Percentiles rank a stretch among this genome's conserved stretches.
phyloP scores from a whole-genome alignment of 2,888 invertebrate species.

The Scaptomyza parva region DNA sequence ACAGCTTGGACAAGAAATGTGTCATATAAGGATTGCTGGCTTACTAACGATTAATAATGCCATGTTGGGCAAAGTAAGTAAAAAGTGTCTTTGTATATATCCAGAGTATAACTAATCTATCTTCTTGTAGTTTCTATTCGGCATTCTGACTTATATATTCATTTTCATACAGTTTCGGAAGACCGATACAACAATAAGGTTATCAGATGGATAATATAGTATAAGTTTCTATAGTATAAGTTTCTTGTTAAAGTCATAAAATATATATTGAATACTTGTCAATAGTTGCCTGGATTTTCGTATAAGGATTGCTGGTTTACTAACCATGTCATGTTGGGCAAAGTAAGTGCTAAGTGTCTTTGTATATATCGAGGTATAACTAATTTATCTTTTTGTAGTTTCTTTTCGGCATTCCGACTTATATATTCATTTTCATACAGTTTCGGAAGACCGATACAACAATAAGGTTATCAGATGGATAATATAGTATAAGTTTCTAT shows the following conservation, averaged over 20 bases:
- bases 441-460: constrained; percentile 50
- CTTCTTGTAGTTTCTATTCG: constrained; percentile 11
- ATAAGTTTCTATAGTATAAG: too few relatives aligned
- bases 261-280: too few relatives aligned
- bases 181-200: constrained; percentile 17
- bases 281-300: too few relatives aligned
- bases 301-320: constrained; percentile 55
- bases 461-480: not conserved
- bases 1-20: constrained; percentile 61
- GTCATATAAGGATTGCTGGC: constrained; percentile 51
- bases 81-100: not conserved
- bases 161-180: constrained; percentile 56
- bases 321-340: constrained; percentile 51
- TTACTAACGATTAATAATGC: constrained; percentile 54
- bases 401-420: constrained; percentile 12
- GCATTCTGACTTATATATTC: constrained; percentile 9
- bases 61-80: constrained; percentile 59
- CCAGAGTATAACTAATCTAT: too few relatives aligned
- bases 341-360: constrained; percentile 31
- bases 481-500: not conserved
- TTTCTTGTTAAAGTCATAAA: too few relatives aligned
- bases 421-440: constrained; percentile 43
- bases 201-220: not conserved
- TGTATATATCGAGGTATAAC: not conserved
- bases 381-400: not conserved